Percentiles rank a stretch among this genome's conserved stretches.
phyloP scores from a whole-genome alignment of 2,113 vertebrate genomes.

The Misgurnus anguillicaudatus region DNA sequence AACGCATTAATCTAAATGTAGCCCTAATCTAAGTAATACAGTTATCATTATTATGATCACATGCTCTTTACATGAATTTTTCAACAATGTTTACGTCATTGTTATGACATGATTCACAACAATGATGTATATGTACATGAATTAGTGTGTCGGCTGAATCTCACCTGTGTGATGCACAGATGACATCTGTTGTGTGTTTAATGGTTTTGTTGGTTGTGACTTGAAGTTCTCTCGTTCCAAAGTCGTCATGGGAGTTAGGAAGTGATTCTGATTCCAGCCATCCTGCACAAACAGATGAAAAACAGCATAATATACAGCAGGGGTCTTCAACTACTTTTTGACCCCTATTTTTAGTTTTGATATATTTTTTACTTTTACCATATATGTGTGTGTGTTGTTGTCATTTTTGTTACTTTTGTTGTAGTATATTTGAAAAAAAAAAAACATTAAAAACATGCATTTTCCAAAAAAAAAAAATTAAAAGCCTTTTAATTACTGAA shows the following conservation, averaged over 20 bases:
- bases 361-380: no score
- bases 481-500: no score
- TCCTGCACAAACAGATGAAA: slow-evolving; percentile 75
- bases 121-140: no score
- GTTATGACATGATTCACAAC: neutral
- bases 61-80: neutral
- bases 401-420: no score
- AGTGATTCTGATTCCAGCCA: slow-evolving; percentile 98
- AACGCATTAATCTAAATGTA: no score
- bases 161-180: slow-evolving; percentile 92
- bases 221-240: slow-evolving; percentile 93
- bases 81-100: neutral
- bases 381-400: no score
- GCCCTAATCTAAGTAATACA: neutral
- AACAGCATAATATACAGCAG: neutral
- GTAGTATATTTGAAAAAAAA: no score
- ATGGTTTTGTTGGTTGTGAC: slow-evolving; percentile 90
- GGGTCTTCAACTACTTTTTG: no score
- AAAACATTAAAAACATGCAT: no score
- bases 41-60: neutral
- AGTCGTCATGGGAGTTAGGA: slow-evolving; percentile 95
- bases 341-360: no score
- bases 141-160: slow-evolving; percentile 39
- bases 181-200: slow-evolving; percentile 90
- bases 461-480: no score